Evolutionary conservation across 2,113 vertebrate genomes (phyloP), one percentile per base, ranked within the genome.

Genomic region (Bombycilla garrulus): DNA sequence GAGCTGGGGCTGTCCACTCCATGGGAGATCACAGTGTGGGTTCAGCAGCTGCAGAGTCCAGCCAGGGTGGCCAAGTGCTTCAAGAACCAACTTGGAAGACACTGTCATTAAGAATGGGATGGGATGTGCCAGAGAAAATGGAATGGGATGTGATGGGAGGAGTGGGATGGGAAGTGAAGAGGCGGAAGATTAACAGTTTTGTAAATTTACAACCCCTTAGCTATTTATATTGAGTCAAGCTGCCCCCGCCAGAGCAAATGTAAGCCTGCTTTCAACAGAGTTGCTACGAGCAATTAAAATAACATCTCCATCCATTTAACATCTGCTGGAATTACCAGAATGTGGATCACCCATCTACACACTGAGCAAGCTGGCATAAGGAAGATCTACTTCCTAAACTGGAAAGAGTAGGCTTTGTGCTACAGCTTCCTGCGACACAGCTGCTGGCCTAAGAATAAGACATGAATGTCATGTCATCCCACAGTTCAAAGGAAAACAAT

Each of bases 11-110:
- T 7, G 5, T 20, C 10, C 81, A 12, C 15, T 14, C 35, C 24
- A 26, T 0, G 1, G 0, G 44, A 60, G 29, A 33, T 50, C n/a
- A 4, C 9, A 15, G 33, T 12, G 45, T 25, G 38, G 20, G 17
- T 18, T 54, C 88, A 71, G 56, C 44, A 62, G 25, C 12, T 51
- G 64, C 38, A 76, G 26, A 62, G 33, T 23, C 53, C 74, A 5
- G 11, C n/a, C 31, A 44, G 15, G 10, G n/a, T 3, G 7, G 8
- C 9, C 50, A 57, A 84, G 24, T 1, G 24, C 40, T 65, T 15
- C 20, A 62, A 79, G 31, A 36, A 19, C 19, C 2, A 1, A 24
- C 53, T 26, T 21, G 28, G 45, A 45, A 76, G 47, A 35, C 44
- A 17, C 4, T 31, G 74, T 17, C 44, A 26, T 28, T 15, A 51